These are phyloP conservation scores for Ellobius talpinus DNA, from an alignment of 2,113 vertebrate species.

Conservation along the genomic window DNA sequence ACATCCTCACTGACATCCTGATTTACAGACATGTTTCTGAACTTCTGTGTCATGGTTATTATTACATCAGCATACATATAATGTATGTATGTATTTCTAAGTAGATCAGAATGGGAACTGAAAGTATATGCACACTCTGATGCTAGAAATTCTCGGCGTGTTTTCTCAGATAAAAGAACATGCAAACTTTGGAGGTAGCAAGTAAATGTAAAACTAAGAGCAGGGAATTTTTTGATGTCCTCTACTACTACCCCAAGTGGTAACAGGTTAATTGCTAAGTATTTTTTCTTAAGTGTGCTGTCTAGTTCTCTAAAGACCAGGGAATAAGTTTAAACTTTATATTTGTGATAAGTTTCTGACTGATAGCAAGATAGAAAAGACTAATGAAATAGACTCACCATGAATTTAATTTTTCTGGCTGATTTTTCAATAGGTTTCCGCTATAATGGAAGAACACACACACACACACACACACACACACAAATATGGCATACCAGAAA, in stretches of 20 bases:
- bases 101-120: constrained; percentile 81
- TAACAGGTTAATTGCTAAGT: constrained; percentile 85
- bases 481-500: rapidly evolving
- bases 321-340: constrained; percentile 75
- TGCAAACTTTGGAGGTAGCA: constrained; percentile 72
- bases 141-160: constrained; percentile 77
- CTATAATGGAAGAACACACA: background rate
- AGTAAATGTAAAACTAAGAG: constrained; percentile 82
- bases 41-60: constrained; percentile 70
- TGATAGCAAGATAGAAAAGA: constrained; percentile 50
- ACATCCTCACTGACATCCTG: background rate
- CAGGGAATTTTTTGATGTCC: constrained; percentile 85
- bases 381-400: background rate
- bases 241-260: constrained; percentile 84
- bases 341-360: constrained; percentile 48
- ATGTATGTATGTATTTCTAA: background rate
- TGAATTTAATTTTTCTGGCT: background rate
- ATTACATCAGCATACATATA: constrained; percentile 8
- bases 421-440: background rate
- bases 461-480: background rate
- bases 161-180: constrained; percentile 83
- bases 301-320: constrained; percentile 78
- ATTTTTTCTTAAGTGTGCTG: constrained; percentile 79
- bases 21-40: constrained; percentile 37
- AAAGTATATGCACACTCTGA: constrained; percentile 76